Evolutionary conservation across 1,140 invertebrate genomes (phyloP), one percentile per base, ranked within the genome.

Genomic region (Philopotamus ludificatus): DNA sequence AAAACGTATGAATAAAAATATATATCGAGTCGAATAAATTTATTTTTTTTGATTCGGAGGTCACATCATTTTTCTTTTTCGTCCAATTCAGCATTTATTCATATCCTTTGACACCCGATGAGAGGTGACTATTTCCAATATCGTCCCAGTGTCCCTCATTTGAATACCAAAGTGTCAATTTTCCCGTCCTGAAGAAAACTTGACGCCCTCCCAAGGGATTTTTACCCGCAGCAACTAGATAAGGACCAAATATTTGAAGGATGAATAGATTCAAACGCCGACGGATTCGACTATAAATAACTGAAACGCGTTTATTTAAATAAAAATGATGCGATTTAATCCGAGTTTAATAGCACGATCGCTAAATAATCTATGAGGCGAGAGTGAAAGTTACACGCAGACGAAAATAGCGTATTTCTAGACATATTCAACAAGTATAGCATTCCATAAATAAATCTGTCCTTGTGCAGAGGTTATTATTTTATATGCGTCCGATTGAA

Each of bases 81-180:
- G 16, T 47, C 26, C 57, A 18, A 47, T 60, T 60, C 42, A 12
- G 12, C 22, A 23, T 60, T 60, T 60, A 34, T 41, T 60, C 57
- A 12, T 47, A 25, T 47, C 23, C n/a, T 47, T 47, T 47, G 51
- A 54, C 23, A 44, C 15, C 1, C 41, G 44, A 60, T 41, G 34
- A 57, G 53, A 42, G 42, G 42, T 18, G 44, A 60, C 44, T 60
- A 41, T 1, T 60, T 47, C 44, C 57, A 47, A 60, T 58, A 58
- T 3, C 12, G 54, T 3, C 42, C 25, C 22, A 21, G 22, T 47
- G 44, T 47, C 20, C 57, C 57, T 60, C 57, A 60, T 60, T 60
- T 60, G 57, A 60, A 60, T 60, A 60, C 44, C 57, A 60, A 60
- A 60, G 57, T 60, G 57, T 60, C 57, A 60, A 60, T 60, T 60